Percentiles rank a stretch among this genome's conserved stretches.
These are phyloP conservation scores for Callimorpha dominula DNA, from an alignment of 2,888 invertebrate genomes.

Conservation along the genomic window DNA sequence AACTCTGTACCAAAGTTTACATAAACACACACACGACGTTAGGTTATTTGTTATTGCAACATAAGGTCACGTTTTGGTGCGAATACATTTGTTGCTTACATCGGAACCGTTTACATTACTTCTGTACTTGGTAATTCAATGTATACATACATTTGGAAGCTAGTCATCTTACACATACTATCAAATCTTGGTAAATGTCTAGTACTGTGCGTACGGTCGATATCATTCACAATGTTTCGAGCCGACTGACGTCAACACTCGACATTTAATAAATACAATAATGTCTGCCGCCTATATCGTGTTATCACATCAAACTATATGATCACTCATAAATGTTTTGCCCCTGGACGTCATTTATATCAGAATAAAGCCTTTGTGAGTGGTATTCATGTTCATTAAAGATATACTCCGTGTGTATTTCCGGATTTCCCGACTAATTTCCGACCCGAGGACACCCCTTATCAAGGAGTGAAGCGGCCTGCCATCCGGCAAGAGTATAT, in stretches of 20 bases:
- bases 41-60: conserved; percentile 13
- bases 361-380: too few relatives aligned
- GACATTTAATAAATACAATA: conserved; percentile 18
- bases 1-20: conserved; percentile 10
- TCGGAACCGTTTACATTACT: background rate
- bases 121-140: conserved; percentile 16
- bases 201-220: conserved; percentile 3
- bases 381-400: too few relatives aligned
- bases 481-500: too few relatives aligned
- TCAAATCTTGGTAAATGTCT: conserved; percentile 10
- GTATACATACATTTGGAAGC: conserved; percentile 4
- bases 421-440: too few relatives aligned
- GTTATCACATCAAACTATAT: conserved; percentile 1
- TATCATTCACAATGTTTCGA: background rate
- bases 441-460: too few relatives aligned
- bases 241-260: conserved; percentile 3
- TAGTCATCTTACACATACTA: conserved; percentile 6
- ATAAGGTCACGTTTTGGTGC: conserved; percentile 12
- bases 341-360: background rate
- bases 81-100: background rate
- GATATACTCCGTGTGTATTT: too few relatives aligned
- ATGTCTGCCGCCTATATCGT: conserved; percentile 11
- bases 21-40: conserved; percentile 1
- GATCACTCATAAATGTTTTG: background rate
- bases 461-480: too few relatives aligned